Evolutionary conservation across 2,888 invertebrate genomes (phyloP), one percentile per base, ranked within the genome.

Genomic region (Melanostoma mellinum): DNA sequence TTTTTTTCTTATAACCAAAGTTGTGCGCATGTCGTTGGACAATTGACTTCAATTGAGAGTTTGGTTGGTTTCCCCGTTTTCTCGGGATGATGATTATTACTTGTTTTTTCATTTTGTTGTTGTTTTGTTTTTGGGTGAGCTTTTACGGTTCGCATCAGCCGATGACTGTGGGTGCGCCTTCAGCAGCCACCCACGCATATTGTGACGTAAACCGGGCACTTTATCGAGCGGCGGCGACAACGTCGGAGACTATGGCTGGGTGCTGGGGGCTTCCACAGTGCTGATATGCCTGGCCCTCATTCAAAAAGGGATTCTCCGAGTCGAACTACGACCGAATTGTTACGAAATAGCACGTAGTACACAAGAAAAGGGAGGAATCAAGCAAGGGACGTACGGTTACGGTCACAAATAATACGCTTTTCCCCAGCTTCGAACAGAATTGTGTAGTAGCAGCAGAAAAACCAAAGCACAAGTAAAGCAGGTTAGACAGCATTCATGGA

Each of bases 181-280:
- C 88, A 90, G 88, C 89, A 90, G 90, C 90, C 91, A 89, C 91
- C 91, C 90, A 91, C 91, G 91, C 89, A 82, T 86, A 88, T 87
- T 90, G 91, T 91, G 91, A 91, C 91, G 91, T 91, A 90, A 91
- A 88, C 90, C 74, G 72, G 71, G 48, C 79, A 82, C 73, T 58
- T 56, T 82, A 82, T 82, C 68, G 82, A 82, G 58, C 82, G 69
- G 73, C 67, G 73, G 73, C 67, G 73, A 61, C 61, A 50, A 46
- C 42, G 48, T 63, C 50, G 40, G 38, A 60, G 61, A 60, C 44
- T 33, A 60, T 56, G 36, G 30, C 52, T 69, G 52, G 67, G 35
- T 53, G n/a, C 52, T 61, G 61, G 33, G 40, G 42, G 30, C 44
- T 73, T 32, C 8, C 53, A 35, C 6, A 36, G 6, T 76, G 32